Conservation (phyloP, 2,888 invertebrate genomes). For the Tridacna crocea region DNA sequence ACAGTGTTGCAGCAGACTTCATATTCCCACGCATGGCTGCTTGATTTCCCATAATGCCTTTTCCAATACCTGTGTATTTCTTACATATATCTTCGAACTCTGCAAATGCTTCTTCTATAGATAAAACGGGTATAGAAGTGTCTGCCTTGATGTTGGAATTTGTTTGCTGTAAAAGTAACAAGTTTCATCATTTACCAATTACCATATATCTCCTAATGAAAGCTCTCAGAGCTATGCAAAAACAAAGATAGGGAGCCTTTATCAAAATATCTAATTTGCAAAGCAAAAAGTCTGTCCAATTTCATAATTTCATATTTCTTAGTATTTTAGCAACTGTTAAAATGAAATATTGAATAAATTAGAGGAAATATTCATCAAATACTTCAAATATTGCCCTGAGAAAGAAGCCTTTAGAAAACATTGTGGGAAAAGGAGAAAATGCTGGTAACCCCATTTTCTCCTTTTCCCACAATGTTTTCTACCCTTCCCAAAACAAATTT, state of each 20-base stretch:
- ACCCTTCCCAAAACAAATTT: too few relatives aligned
- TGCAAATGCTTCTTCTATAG: slow-evolving; percentile 67
- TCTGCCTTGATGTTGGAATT: slow-evolving; percentile 31
- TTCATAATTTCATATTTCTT: too few relatives aligned
- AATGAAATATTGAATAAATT: too few relatives aligned
- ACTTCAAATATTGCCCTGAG: too few relatives aligned
- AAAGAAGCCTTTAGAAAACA: not conserved
- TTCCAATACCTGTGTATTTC: slow-evolving; percentile 70
- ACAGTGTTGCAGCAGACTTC: slow-evolving; percentile 67
- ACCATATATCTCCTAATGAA: too few relatives aligned
- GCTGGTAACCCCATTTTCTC: not conserved
- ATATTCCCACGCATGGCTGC: slow-evolving; percentile 67
- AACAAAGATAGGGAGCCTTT: too few relatives aligned
- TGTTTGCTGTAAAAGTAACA: not conserved
- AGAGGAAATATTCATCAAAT: too few relatives aligned
- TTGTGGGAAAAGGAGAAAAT: not conserved
- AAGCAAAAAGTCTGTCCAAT: too few relatives aligned
- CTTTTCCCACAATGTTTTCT: not conserved
- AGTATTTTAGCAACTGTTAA: too few relatives aligned
- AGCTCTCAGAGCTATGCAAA: too few relatives aligned
- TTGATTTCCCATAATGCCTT: slow-evolving; percentile 70
- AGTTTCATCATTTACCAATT: too few relatives aligned
- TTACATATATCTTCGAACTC: slow-evolving; percentile 72
- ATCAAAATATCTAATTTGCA: too few relatives aligned
- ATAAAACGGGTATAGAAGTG: slow-evolving; percentile 21